Conservation (phyloP, 2,888 invertebrate genomes). For the Oxycera nigricornis region DNA sequence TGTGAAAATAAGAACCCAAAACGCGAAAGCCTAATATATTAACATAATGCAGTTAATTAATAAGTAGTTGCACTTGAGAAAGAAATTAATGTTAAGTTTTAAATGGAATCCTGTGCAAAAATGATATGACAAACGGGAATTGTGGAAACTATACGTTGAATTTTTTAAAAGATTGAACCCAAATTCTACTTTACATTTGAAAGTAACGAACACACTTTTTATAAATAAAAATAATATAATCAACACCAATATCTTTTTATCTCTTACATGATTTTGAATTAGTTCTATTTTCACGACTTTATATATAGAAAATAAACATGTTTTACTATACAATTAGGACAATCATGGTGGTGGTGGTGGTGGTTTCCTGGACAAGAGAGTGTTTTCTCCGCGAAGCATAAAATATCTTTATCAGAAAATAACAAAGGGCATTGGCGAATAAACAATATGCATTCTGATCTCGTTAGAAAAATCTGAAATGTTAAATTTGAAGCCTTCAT, state of each 20-base stretch:
- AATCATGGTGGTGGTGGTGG: constrained; percentile 13
- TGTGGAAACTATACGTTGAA: constrained; percentile 9
- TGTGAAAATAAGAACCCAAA: neutral
- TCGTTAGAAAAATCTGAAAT: neutral
- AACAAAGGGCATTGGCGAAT: constrained; percentile 17
- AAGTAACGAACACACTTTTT: neutral
- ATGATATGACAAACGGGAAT: neutral
- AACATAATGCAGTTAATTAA: neutral
- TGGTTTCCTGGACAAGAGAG: constrained; percentile 40
- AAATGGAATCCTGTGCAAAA: neutral
- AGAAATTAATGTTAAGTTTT: constrained; percentile 24
- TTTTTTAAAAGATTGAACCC: constrained; percentile 4
- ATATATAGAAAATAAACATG: neutral
- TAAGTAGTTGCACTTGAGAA: neutral
- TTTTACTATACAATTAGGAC: neutral
- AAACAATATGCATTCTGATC: neutral
- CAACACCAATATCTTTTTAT: constrained; percentile 25
- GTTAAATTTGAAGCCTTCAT: neutral
- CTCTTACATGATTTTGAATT: neutral
- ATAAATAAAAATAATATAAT: neutral
- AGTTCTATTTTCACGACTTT: neutral
- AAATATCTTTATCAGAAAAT: constrained; percentile 44
- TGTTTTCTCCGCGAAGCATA: constrained; percentile 43
- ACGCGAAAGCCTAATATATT: neutral
- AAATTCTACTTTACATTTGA: neutral